These are phyloP conservation scores for Acleris sparsana DNA, from an alignment of 2,888 invertebrate species.

Conservation along the genomic window DNA sequence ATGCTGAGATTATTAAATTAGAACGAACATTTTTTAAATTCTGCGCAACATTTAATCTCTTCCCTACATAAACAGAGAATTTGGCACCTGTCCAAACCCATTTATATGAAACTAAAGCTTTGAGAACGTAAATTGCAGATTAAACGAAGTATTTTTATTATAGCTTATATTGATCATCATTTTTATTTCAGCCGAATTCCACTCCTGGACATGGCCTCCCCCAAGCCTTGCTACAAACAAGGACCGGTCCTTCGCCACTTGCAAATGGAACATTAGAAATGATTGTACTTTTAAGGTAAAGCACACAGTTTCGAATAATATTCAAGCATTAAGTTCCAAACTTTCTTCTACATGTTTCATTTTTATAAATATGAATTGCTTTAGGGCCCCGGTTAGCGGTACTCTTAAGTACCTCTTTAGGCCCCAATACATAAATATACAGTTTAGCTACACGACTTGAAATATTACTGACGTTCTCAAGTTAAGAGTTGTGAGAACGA, in stretches of 20 bases:
- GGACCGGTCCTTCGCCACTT: too few relatives aligned
- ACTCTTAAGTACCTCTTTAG: slow-evolving; percentile 18
- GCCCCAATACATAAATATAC: slow-evolving; percentile 32
- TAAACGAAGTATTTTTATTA: neutral
- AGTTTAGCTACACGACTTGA: slow-evolving; percentile 23
- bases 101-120: neutral
- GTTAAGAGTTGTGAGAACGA: slow-evolving; percentile 26
- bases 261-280: too few relatives aligned
- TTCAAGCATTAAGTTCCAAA: neutral
- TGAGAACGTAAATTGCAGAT: neutral
- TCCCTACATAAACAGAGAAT: neutral
- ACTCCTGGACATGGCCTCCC: too few relatives aligned
- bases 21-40: neutral
- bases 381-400: neutral
- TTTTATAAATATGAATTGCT: slow-evolving; percentile 24
- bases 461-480: slow-evolving; percentile 16
- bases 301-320: neutral
- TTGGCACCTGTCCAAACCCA: slow-evolving; percentile 5
- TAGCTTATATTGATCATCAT: too few relatives aligned
- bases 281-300: too few relatives aligned
- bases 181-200: too few relatives aligned
- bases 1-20: neutral
- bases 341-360: slow-evolving; percentile 3
- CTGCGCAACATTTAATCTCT: neutral
- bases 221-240: too few relatives aligned